phyloP scores from a whole-genome alignment of 2,888 invertebrate genomes.

The Cylindroiulus punctatus region DNA sequence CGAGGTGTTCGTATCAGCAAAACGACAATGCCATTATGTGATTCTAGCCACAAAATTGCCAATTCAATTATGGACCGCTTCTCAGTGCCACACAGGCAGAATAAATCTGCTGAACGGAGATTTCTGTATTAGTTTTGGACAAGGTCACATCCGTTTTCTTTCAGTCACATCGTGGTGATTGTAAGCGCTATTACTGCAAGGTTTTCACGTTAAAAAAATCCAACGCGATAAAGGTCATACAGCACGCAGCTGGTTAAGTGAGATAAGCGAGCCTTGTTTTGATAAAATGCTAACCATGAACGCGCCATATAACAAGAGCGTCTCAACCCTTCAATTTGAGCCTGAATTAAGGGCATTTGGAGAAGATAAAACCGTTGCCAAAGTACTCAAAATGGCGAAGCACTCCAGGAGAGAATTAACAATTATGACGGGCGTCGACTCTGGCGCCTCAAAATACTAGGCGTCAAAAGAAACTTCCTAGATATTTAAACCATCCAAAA shows the following conservation, averaged over 20 bases:
- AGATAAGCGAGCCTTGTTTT: slow-evolving; percentile 29
- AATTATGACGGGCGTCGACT: slow-evolving; percentile 34
- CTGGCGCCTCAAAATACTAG: not conserved
- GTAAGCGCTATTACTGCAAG: not conserved
- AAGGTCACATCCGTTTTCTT: not conserved
- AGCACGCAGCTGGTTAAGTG: slow-evolving; percentile 27
- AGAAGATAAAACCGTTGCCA: slow-evolving; percentile 25
- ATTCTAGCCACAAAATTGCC: not conserved
- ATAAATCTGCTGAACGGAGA: not conserved
- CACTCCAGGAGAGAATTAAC: not conserved
- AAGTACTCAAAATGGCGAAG: not conserved
- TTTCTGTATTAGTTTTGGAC: not conserved
- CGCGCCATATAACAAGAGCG: not conserved
- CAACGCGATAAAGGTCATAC: not conserved
- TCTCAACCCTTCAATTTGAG: slow-evolving; percentile 29
- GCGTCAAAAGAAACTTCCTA: not conserved
- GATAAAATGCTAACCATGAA: slow-evolving; percentile 34
- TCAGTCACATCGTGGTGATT: not conserved
- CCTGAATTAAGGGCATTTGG: slow-evolving; percentile 12
- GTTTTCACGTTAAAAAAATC: not conserved
- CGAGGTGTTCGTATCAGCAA: not conserved
- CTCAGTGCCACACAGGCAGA: not conserved
- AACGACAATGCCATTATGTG: not conserved
- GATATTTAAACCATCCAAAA: not conserved
- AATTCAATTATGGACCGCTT: not conserved